Evolutionary conservation across 2,797 vertebrate species (phyloP).

Genomic region (Micromesistius poutassou): DNA sequence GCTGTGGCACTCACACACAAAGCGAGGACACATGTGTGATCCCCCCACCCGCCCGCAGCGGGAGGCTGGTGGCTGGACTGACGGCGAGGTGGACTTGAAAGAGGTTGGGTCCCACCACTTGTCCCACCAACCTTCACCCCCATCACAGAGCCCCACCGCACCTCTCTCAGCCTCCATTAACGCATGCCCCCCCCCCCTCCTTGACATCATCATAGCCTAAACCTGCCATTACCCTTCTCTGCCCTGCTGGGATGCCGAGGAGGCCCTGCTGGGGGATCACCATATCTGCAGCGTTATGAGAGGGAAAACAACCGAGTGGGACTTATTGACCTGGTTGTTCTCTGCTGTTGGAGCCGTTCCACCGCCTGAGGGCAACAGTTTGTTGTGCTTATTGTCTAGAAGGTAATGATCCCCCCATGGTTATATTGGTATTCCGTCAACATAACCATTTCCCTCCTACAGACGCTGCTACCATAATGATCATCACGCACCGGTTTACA

Average conservation of each 20-base stretch:
- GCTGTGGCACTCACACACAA: slow-evolving; percentile 40
- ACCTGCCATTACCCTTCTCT: slow-evolving; percentile 58
- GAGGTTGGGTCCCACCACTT: slow-evolving; percentile 30
- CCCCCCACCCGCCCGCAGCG: slow-evolving; percentile 50
- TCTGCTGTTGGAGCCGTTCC: not conserved
- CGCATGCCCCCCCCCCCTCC: slow-evolving; percentile 42
- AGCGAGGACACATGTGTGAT: slow-evolving; percentile 19
- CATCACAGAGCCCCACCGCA: slow-evolving; percentile 31
- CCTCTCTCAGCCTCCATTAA: slow-evolving; percentile 16
- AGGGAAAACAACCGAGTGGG: not conserved
- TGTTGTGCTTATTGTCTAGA: slow-evolving; percentile 14
- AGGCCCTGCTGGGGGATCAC: slow-evolving; percentile 37
- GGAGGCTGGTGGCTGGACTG: slow-evolving; percentile 41
- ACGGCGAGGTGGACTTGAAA: not conserved
- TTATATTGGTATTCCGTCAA: slow-evolving; percentile 35
- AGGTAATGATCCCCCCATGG: slow-evolving; percentile 18
- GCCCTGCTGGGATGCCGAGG: slow-evolving; percentile 60
- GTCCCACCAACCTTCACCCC: slow-evolving; percentile 52
- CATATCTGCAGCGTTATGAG: not conserved
- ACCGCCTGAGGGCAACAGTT: slow-evolving; percentile 10
- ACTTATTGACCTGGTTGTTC: not conserved
- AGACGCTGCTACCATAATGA: slow-evolving; percentile 36
- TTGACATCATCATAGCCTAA: slow-evolving; percentile 51
- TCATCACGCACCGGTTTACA: slow-evolving; percentile 35
- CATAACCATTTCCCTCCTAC: slow-evolving; percentile 37